Base-by-base conservation (phyloP, 2,797 vertebrate genomes). In the Ciconia nigra region DNA sequence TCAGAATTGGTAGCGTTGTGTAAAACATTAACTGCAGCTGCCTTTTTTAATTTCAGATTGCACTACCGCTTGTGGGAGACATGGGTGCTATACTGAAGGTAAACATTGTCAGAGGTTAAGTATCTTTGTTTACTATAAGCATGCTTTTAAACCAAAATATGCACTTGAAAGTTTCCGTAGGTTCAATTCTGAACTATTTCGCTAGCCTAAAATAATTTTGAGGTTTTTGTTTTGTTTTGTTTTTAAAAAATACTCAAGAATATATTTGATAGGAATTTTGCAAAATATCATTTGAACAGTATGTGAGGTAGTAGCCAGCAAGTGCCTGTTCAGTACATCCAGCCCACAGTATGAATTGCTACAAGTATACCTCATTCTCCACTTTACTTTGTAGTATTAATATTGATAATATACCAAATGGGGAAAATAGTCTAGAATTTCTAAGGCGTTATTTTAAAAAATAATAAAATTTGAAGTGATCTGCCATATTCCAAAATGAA, bases 61-160 rank as follows among this genome's bases (percentile, higher is more conserved):
- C 99, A 71, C 98, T 99, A 95, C 99, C 99, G 54, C 99, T 99
- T 77, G 98, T 99, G 90, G 99, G 99, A 98, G 99, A 99, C 93
- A 98, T 99, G 95, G 98, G 99, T 47, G 96, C 98, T 94, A 95
- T 99, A 91, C 96, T 99, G 49, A 99, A 99, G 99, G 99, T 99
- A 99, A 93, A 58, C 9, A 17, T 51, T 83, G 90, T 80, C 31
- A 83, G 21, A 69, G 33, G 52, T 35, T 92, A 83, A 80, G 55
- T 77, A 9, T 21, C 8, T 35, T 25, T 55, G 11, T 87, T 93
- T 58, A n/a, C 72, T 83, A 41, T 65, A 66, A 83, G 39, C 12
- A 12, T 39, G 11, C 26, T 81, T 89, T 83, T 55, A 46, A 89
- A 83, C 11, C 8, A 57, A 61, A 61, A 8, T 28, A 6, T 7